Conservation (phyloP, 2,888 invertebrate genomes). For the Limenitis camilla region DNA sequence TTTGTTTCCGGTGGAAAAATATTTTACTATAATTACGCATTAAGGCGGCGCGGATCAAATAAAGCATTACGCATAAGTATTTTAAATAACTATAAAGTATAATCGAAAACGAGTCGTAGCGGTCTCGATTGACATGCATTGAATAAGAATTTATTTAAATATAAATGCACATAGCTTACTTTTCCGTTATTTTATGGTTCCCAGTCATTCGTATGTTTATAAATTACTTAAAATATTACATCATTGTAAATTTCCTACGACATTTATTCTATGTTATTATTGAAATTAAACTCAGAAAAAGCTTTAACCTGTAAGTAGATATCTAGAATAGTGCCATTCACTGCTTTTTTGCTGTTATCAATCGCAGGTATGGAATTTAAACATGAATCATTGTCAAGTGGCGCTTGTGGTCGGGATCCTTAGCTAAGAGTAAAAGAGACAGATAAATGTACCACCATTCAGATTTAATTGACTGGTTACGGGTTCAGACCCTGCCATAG, state of each 20-base stretch:
- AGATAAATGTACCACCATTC: conserved; percentile 61
- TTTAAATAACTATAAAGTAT: conserved; percentile 22
- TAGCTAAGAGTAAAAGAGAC: conserved; percentile 60
- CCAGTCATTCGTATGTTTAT: conserved; percentile 6
- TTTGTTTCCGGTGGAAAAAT: conserved; percentile 19
- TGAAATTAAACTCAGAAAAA: neutral
- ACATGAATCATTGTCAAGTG: conserved; percentile 72
- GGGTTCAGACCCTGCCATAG: conserved; percentile 66
- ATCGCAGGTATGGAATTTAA: conserved; percentile 69
- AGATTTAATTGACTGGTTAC: conserved; percentile 72
- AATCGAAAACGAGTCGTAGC: conserved; percentile 22
- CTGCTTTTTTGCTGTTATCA: conserved; percentile 64
- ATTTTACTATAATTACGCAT: conserved; percentile 12
- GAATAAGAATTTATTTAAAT: conserved; percentile 24
- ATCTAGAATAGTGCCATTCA: conserved; percentile 62
- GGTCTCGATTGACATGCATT: conserved; percentile 23
- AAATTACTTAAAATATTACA: conserved; percentile 3
- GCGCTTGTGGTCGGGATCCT: conserved; percentile 62
- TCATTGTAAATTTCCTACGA: neutral
- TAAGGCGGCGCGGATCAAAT: conserved; percentile 21
- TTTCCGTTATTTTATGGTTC: conserved; percentile 21
- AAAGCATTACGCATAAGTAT: conserved; percentile 17
- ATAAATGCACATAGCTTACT: conserved; percentile 19
- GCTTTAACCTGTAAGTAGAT: conserved; percentile 9
- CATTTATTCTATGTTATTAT: neutral